A percentile compares a stretch with the other conserved stretches of the same genome.
Conservation (phyloP, 2,888 invertebrate species). For the Isotomurus palustris region DNA sequence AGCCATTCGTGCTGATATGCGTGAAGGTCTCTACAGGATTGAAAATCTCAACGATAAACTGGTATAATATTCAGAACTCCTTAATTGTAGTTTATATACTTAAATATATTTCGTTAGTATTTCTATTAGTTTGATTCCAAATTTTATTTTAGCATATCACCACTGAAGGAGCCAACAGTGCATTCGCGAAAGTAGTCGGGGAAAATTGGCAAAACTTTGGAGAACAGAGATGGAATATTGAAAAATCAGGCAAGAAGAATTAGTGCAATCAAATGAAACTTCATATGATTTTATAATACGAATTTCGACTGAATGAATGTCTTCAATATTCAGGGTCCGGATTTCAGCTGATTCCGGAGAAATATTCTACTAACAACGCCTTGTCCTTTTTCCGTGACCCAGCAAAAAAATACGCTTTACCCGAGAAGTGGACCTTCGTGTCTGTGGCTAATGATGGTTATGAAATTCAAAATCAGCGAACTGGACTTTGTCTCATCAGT, state of each 20-base stretch:
- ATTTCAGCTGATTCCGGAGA: conserved; percentile 31
- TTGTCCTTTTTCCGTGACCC: conserved; percentile 38
- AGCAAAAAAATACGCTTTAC: conserved; percentile 34
- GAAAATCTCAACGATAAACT: conserved; percentile 33
- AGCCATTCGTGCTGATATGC: conserved; percentile 5
- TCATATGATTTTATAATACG: not conserved
- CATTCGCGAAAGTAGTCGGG: conserved; percentile 38
- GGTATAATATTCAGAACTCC: conserved; percentile 21
- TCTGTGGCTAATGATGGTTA: conserved; percentile 25
- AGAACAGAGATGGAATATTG: conserved; percentile 40
- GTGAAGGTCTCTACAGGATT: conserved; percentile 38
- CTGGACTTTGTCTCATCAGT: conserved; percentile 31
- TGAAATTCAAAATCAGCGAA: conserved; percentile 39
- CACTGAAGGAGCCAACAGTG: conserved; percentile 38
- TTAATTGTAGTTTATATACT: not conserved
- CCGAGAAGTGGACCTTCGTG: conserved; percentile 34
- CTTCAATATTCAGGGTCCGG: too few relatives aligned
- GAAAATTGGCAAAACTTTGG: conserved; percentile 43
- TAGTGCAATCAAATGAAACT: not conserved
- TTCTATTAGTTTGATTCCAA: not conserved
- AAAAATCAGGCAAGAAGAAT: conserved; percentile 35
- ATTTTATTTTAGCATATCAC: conserved; percentile 30
- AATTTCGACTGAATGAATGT: too few relatives aligned
- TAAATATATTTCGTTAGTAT: not conserved
- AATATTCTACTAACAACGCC: conserved; percentile 36